Base-by-base conservation (phyloP, 1,140 invertebrate genomes). In the Plutomurus gul region DNA sequence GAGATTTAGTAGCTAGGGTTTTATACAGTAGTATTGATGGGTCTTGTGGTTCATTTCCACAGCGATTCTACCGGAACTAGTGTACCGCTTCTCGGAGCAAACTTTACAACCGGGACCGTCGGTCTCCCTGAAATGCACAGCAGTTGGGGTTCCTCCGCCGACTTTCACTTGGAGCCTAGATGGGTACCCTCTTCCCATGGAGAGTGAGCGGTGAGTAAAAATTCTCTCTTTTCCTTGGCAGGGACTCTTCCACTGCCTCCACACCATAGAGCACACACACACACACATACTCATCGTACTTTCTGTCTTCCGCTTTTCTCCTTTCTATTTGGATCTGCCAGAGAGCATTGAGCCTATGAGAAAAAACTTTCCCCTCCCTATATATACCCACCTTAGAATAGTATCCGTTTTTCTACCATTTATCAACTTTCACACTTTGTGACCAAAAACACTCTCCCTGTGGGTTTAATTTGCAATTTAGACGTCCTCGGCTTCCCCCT, bases 11-110 rank as follows among this genome's bases (percentile, higher is more conserved):
- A 51, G 75, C 22, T 27, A 51, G 7, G 56, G 33, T 5, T 65
- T 5, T 49, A 49, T 49, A 37, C 6, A 71, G 33, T 39, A 18
- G 37, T 20, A 43, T 8, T 27, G 18, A 49, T 16, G 22, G 78
- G 49, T 27, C 47, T 65, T 49, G 22, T 77, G 77, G 27, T 78
- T 20, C 37, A 37, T 78, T 76, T 80, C 65, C 84, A n/a, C 85
- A 94, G 93, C 94, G 87, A 92, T 93, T 20, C 92, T 93, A 81
- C 94, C 94, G 20, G 93, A 95, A 88, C 88, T 95, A 81, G 90
- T 93, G 82, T 93, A 95, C 88, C 94, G 93, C 89, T 97, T 97
- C 87, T 93, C 93, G 51, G 94, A 95, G 85, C 94, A 96, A 85
- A 95, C 94, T 39, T 88, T 96, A 74, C 93, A 96, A 84, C 93